Conservation (phyloP, 1,140 invertebrate species). For the Holcopasites calliopsidis region DNA sequence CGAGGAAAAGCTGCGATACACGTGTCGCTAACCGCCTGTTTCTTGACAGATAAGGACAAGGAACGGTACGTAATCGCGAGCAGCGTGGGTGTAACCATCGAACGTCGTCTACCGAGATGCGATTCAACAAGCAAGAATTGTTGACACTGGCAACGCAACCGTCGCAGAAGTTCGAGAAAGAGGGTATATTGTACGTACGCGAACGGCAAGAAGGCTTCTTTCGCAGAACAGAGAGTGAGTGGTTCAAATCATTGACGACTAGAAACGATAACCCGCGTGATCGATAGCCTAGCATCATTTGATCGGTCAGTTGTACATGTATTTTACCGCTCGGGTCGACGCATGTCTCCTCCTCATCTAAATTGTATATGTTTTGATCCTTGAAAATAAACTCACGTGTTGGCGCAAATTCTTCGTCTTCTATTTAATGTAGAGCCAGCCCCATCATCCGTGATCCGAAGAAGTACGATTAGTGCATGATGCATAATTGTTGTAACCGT, state of each 20-base stretch:
- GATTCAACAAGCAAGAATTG: constrained; percentile 95
- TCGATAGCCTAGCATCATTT: neutral
- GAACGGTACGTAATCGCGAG: neutral
- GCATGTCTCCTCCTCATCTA: constrained; percentile 46
- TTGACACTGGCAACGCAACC: constrained; percentile 91
- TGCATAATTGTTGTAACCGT: too few species aligned
- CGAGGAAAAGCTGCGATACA: too few species aligned
- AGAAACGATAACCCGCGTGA: constrained; percentile 4
- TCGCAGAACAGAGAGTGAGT: constrained; percentile 92
- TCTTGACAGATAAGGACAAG: constrained; percentile 21
- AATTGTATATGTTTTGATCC: constrained; percentile 40
- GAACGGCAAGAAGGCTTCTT: constrained; percentile 96
- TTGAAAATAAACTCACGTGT: constrained; percentile 46
- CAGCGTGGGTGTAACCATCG: constrained; percentile 11
- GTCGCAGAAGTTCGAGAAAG: constrained; percentile 93
- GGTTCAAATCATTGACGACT: constrained; percentile 19
- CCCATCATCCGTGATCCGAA: constrained; percentile 11
- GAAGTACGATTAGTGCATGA: neutral
- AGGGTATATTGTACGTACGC: constrained; percentile 91
- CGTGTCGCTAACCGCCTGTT: constrained; percentile 1
- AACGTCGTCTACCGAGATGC: constrained; percentile 82
- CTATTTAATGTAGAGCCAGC: constrained; percentile 49
- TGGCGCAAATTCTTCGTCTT: constrained; percentile 38
- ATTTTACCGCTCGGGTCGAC: constrained; percentile 13
- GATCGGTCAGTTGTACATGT: constrained; percentile 30